phyloP scores from a whole-genome alignment of 2,113 vertebrate species.

The Chaenocephalus aceratus region DNA sequence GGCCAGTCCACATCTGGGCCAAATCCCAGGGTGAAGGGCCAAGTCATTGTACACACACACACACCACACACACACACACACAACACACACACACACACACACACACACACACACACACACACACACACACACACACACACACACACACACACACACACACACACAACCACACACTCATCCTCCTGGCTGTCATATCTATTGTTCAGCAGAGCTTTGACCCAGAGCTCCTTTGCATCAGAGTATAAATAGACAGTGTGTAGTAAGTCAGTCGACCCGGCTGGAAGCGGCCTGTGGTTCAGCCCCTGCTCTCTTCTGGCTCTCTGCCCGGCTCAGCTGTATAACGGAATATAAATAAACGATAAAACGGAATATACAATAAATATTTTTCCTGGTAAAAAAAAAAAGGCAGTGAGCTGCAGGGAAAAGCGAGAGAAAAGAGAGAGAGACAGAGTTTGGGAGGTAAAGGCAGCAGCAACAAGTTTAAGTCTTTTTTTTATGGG shows the following conservation, averaged over 20 bases:
- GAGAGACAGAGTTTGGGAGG: background rate
- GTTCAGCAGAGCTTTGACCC: no score
- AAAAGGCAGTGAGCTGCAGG: background rate
- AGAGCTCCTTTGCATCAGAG: constrained; percentile 4
- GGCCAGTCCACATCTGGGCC: constrained; percentile 70
- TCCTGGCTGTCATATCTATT: background rate
- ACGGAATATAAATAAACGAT: constrained; percentile 56
- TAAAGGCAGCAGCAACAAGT: constrained; percentile 37
- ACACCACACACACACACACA: constrained; percentile 21
- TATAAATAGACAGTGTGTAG: constrained; percentile 34
- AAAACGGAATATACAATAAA: constrained; percentile 54
- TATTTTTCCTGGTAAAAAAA: constrained; percentile 41
- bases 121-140: background rate
- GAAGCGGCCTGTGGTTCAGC: constrained; percentile 15
- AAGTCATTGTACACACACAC: constrained; percentile 54
- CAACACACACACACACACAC: background rate
- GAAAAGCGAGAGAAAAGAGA: background rate
- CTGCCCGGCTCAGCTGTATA: constrained; percentile 18
- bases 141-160: no score
- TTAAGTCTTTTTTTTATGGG: background rate
- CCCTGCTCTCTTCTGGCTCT: constrained; percentile 35
- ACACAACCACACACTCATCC: constrained; percentile 10
- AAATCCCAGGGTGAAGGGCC: constrained; percentile 39
- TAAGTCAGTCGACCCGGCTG: constrained; percentile 10
- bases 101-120: no score